These are phyloP conservation scores for Talpa occidentalis DNA, from an alignment of 2,113 vertebrate genomes.

Conservation along the genomic window DNA sequence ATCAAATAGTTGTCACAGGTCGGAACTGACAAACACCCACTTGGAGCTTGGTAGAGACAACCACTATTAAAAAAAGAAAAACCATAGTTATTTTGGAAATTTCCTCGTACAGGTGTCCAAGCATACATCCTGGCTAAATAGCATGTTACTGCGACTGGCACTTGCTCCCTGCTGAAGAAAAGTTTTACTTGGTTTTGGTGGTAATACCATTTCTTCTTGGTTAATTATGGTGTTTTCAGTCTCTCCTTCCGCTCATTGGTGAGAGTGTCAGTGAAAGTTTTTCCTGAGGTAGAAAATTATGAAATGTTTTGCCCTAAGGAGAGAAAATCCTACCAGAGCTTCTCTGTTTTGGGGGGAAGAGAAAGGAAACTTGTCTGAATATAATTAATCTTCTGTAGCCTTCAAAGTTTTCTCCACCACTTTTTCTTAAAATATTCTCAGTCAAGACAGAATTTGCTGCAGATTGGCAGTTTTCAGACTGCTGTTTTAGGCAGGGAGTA, in stretches of 20 bases:
- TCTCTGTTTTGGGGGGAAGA: background rate
- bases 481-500: constrained; percentile 29
- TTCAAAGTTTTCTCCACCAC: constrained; percentile 32
- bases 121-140: background rate
- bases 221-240: constrained; percentile 41
- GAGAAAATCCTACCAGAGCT: background rate
- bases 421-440: constrained; percentile 74
- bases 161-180: background rate
- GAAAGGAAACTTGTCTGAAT: constrained; percentile 44
- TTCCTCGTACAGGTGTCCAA: background rate
- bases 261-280: background rate
- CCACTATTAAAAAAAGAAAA: background rate
- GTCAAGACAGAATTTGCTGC: constrained; percentile 28
- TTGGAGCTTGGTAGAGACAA: background rate
- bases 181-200: background rate
- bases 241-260: background rate
- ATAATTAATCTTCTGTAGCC: constrained; percentile 55
- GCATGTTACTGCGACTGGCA: background rate
- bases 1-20: background rate
- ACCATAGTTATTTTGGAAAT: constrained; percentile 15
- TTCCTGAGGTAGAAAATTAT: constrained; percentile 21
- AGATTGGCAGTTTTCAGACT: constrained; percentile 53
- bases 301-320: constrained; percentile 34
- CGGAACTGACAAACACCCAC: background rate
- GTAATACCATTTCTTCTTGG: background rate